Base-by-base conservation (phyloP, 2,888 invertebrate genomes). In the Lithophane socia region DNA sequence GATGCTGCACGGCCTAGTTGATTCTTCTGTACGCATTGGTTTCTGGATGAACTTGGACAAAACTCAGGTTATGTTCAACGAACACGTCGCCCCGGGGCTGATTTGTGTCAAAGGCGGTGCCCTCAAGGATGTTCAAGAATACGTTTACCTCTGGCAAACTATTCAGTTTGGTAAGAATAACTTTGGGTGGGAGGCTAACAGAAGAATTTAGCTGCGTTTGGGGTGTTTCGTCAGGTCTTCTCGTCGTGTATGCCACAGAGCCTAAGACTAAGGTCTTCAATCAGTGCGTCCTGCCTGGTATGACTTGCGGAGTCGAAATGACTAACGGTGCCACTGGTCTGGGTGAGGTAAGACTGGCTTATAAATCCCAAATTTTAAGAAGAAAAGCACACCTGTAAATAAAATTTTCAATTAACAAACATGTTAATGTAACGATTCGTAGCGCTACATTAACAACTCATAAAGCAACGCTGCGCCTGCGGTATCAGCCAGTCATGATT, bases 401-500 rank as follows among this genome's bases (percentile, higher is more conserved):
- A 52, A 52, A 18, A 10, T 24, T 24, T 47, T 47, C 18, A 18
- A 4, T 29, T 2, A 54, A 54, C 13, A 49, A 24, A 24, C 9
- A 47, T 7, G 0, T 12, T 24, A 64, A 21, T 18, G 21, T 42
- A 24, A 58, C 13, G n/a, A 69, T 70, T 70, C 24, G 44, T 29
- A 52, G 3, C 69, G 47, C 52, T 67, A 60, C 49, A 67, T 65
- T 68, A 73, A 58, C 60, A 16, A 68, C 3, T 77, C 18, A 74
- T 60, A 76, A 47, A 73, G 56, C 64, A 81, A 47, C 67, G 73
- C 42, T 74, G 18, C 54, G 47, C 56, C 63, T 24, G 58, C 71
- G 29, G 68, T 42, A 21, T 64, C 44, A 21, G 61, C 73, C 42
- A 60, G 71, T 77, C 67, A 83, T 74, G 64, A 42, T 73, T 58